Base-by-base conservation (phyloP, 1,140 invertebrate species). In the Aricia agestis region DNA sequence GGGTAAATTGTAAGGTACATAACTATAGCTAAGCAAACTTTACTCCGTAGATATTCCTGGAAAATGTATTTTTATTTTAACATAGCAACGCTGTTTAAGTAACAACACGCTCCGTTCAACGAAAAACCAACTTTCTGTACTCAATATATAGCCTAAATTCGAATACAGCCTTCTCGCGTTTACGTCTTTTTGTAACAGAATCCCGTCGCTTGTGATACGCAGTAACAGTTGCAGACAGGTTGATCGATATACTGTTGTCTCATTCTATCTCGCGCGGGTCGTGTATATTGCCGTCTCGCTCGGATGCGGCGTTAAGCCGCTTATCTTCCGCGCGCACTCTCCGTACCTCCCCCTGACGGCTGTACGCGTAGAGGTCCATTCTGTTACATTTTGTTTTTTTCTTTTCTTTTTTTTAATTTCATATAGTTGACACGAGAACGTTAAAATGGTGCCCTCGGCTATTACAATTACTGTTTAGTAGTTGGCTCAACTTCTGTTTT, bases 31-130 rank as follows among this genome's bases (percentile, higher is more conserved):
- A 52, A 52, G 83, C 86, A 87, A 88, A 89, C 84, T 87, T 88
- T 86, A 86, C 84, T 90, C 85, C 77, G 80, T 83, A 85, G 85
- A 89, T 90, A 90, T 91, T 86, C 85, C 79, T 80, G 83, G 86
- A 86, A 91, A 91, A 89, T 90, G 84, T 90, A 90, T 88, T 91
- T 91, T 90, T 90, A 90, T 90, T 89, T 89, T 85, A 81, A 69
- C 70, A 57, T 73, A 65, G 68, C 72, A 81, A 77, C 77, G 66
- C 75, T 72, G 19, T 19, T 74, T 41, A 59, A 59, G 19, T 79
- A 84, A 83, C 74, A 68, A 73, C 80, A 52, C 25, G 63, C 3
- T 67, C 32, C 13, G 1, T 9, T 7, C 73, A 72, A 19, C 11
- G 31, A 0, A 78, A 75, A 76, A 32, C 19, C 65, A 61, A 77